Conservation (phyloP, 1,140 invertebrate species). For the Whitmania pigra region DNA sequence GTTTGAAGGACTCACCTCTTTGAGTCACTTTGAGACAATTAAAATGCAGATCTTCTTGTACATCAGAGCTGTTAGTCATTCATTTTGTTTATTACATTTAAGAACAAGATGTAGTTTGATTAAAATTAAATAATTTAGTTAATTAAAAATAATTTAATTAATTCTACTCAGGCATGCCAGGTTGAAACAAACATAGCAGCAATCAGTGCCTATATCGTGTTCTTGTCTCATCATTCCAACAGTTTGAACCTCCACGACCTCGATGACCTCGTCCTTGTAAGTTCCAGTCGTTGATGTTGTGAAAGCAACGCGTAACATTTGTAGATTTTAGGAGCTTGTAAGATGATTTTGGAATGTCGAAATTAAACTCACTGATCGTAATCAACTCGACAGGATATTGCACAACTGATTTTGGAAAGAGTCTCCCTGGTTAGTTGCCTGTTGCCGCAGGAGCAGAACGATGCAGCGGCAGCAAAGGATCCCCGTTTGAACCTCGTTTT, state of each 20-base stretch:
- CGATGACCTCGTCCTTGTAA: conserved; percentile 43
- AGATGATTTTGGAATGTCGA: too few relatives aligned
- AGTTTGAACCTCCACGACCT: conserved; percentile 51
- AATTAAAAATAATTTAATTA: background rate
- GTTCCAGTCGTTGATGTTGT: conserved; percentile 12
- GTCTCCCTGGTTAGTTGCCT: conserved; percentile 72
- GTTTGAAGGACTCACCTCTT: conserved; percentile 51
- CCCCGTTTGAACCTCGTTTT: conserved; percentile 39
- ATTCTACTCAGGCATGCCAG: conserved; percentile 58
- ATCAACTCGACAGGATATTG: conserved; percentile 56
- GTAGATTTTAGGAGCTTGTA: background rate
- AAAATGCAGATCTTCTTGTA: conserved; percentile 34
- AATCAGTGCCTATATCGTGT: conserved; percentile 76
- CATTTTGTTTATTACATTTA: conserved; percentile 7
- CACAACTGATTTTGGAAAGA: conserved; percentile 81
- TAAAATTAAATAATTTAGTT: background rate
- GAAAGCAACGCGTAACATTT: background rate
- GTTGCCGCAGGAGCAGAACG: conserved; percentile 47
- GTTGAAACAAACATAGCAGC: conserved; percentile 73
- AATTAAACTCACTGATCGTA: background rate
- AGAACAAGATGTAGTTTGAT: too few relatives aligned
- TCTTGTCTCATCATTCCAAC: conserved; percentile 60
- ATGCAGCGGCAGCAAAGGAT: background rate
- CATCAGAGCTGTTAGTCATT: conserved; percentile 37
- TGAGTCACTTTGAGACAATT: conserved; percentile 46